phyloP scores from a whole-genome alignment of 2,797 vertebrate genomes.

The Columba guinea region DNA sequence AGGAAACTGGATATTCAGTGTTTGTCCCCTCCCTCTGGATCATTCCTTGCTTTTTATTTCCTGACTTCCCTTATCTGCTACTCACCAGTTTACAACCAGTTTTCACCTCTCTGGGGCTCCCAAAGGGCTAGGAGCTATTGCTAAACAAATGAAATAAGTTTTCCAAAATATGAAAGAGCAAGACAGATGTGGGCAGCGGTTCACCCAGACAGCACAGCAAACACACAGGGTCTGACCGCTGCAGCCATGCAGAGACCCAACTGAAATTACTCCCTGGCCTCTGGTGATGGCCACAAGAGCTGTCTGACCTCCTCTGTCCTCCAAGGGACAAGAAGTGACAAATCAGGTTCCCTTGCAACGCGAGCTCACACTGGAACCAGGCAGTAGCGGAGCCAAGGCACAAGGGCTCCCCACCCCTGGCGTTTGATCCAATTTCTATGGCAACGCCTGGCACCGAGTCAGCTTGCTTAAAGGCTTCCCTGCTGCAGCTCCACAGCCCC shows the following conservation, averaged over 20 bases:
- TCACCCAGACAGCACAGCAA: not conserved
- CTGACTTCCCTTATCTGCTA: not conserved
- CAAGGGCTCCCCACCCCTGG: slow-evolving; percentile 49
- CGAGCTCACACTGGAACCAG: slow-evolving; percentile 44
- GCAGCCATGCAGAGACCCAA: not conserved
- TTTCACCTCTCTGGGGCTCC: not conserved
- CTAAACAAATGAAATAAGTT: slow-evolving; percentile 15
- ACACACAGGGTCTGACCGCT: not conserved
- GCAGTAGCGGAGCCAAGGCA: slow-evolving; percentile 2
- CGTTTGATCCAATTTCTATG: slow-evolving; percentile 64
- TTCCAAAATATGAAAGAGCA: not conserved
- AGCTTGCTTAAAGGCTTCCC: slow-evolving; percentile 22
- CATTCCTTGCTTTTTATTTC: not conserved
- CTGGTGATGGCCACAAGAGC: not conserved
- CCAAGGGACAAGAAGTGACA: not conserved
- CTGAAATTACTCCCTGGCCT: not conserved
- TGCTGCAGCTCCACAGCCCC: not conserved
- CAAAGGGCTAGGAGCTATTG: not conserved
- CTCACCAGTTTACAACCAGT: not conserved
- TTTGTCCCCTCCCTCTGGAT: not conserved
- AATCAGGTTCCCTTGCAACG: not conserved
- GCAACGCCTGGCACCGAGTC: slow-evolving; percentile 48
- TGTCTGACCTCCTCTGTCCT: not conserved
- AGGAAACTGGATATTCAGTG: not conserved
- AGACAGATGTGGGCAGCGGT: slow-evolving; percentile 33